Conservation (phyloP, 2,888 invertebrate species). For the Volucella inanis region DNA sequence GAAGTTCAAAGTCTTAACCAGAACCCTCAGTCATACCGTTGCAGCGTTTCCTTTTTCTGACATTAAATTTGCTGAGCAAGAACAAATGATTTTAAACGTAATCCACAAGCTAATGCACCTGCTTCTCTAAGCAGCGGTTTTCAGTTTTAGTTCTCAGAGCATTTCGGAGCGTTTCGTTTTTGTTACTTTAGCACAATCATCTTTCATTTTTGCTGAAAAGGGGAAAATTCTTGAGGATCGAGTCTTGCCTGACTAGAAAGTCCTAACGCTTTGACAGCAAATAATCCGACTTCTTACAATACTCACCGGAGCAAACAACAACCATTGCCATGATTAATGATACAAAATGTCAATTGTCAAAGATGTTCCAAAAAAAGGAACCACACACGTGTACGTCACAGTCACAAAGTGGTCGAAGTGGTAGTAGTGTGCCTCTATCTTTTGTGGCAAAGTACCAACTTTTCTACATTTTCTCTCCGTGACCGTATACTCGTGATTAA, state of each 20-base stretch:
- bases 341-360: constrained; percentile 67
- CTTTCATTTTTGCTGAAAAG: constrained; percentile 37
- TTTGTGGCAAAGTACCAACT: constrained; percentile 8
- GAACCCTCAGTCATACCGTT: not conserved
- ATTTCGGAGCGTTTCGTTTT: not conserved
- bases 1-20: constrained; percentile 15
- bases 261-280: constrained; percentile 51
- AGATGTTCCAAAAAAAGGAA: constrained; percentile 23
- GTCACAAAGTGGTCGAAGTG: not conserved
- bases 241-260: constrained; percentile 11
- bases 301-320: constrained; percentile 50
- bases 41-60: not conserved
- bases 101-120: constrained; percentile 54
- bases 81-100: constrained; percentile 53
- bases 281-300: constrained; percentile 59
- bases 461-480: constrained; percentile 22
- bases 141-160: not conserved
- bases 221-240: constrained; percentile 46
- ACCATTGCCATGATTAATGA: constrained; percentile 65
- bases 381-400: constrained; percentile 13
- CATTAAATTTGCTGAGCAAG: constrained; percentile 37
- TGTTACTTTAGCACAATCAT: constrained; percentile 4
- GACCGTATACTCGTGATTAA: constrained; percentile 53
- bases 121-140: constrained; percentile 23
- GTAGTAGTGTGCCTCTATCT: constrained; percentile 6